These are phyloP conservation scores for Lithophane leautieri DNA, from an alignment of 2,888 invertebrate genomes.

Conservation along the genomic window DNA sequence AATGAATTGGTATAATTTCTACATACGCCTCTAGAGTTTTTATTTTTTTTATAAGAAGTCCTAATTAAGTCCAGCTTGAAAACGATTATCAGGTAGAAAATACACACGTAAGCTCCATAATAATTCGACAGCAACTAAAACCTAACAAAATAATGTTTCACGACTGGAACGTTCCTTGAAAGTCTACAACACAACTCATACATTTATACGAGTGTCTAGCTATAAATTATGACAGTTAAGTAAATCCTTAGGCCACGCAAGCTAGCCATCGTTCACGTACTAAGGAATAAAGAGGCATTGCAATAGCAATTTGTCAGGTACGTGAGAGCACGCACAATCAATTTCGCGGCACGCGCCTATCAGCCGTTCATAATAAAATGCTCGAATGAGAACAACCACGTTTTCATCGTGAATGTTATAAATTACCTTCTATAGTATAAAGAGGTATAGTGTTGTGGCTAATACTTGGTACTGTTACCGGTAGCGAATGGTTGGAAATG, in stretches of 20 bases:
- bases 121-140: conserved; percentile 6
- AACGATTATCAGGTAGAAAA: not conserved
- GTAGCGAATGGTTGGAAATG: conserved; percentile 45
- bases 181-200: conserved; percentile 49
- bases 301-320: conserved; percentile 80
- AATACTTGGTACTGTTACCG: conserved; percentile 46
- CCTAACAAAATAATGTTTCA: conserved; percentile 35
- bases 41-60: not conserved
- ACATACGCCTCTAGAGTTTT: not conserved
- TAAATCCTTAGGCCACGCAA: conserved; percentile 64
- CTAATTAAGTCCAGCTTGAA: not conserved
- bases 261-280: conserved; percentile 69
- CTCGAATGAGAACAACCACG: conserved; percentile 67
- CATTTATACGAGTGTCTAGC: conserved; percentile 45
- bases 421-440: not conserved
- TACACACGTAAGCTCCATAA: not conserved
- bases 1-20: conserved; percentile 4
- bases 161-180: conserved; percentile 36
- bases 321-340: conserved; percentile 82
- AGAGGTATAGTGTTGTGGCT: conserved; percentile 24
- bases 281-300: conserved; percentile 72
- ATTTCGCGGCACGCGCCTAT: conserved; percentile 82
- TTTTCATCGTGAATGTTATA: conserved; percentile 48
- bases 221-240: conserved; percentile 63
- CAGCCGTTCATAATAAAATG: conserved; percentile 76